phyloP scores from a whole-genome alignment of 2,797 vertebrate genomes.

The Triplophysa bombifrons region DNA sequence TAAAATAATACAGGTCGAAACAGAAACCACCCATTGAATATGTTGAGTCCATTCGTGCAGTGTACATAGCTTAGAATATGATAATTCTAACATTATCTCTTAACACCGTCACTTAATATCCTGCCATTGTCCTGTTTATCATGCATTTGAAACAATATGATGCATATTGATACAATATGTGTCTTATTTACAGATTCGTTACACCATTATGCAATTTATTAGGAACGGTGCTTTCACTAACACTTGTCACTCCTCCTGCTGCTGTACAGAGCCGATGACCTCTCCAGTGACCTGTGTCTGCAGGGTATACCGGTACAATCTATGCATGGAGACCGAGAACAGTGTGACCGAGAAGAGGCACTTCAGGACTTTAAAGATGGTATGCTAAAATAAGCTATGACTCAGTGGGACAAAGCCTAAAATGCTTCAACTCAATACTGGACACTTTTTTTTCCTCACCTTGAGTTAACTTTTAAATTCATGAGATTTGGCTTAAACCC shows the following conservation, averaged over 20 bases:
- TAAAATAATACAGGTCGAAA: too few species aligned
- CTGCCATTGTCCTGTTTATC: too few species aligned
- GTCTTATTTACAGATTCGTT: neutral
- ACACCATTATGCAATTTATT: neutral
- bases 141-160: neutral
- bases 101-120: neutral
- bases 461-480: neutral
- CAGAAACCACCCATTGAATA: too few species aligned
- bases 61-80: too few species aligned
- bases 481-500: too few species aligned
- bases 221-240: neutral
- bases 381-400: constrained; percentile 57
- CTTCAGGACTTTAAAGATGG: constrained; percentile 91
- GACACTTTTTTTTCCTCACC: neutral
- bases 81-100: too few species aligned
- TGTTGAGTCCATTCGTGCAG: neutral
- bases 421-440: too few species aligned
- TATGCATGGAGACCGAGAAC: constrained; percentile 91
- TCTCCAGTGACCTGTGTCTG: constrained; percentile 91
- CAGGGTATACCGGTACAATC: constrained; percentile 87
- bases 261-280: constrained; percentile 84
- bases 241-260: constrained; percentile 13
- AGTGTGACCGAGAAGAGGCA: constrained; percentile 90
- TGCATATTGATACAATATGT: neutral
- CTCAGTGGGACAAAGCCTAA: neutral